phyloP scores from a whole-genome alignment of 1,140 invertebrate genomes.

The Caenorhabditis inopinata region DNA sequence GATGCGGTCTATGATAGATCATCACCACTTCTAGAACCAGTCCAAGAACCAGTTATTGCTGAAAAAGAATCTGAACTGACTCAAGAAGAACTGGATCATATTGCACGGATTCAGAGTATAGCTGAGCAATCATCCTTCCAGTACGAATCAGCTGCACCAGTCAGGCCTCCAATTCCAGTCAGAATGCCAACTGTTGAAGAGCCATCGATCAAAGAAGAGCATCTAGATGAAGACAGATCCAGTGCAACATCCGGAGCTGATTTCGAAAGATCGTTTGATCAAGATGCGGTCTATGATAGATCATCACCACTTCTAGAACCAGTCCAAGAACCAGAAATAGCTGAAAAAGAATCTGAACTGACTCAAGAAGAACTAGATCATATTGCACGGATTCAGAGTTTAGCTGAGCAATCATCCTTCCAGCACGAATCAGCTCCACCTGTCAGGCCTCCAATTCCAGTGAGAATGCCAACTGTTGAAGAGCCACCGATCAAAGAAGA shows the following conservation, averaged over 20 bases:
- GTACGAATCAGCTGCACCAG: background rate
- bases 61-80: constrained; percentile 1
- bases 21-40: background rate
- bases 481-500: background rate
- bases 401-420: constrained; percentile 26
- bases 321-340: background rate
- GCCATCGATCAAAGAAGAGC: background rate
- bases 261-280: background rate
- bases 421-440: background rate
- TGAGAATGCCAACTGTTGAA: background rate
- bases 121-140: constrained; percentile 45
- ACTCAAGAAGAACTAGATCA: constrained; percentile 21
- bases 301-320: background rate
- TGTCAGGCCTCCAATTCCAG: background rate
- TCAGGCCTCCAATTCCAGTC: background rate
- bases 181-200: background rate
- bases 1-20: constrained; percentile 7
- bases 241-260: constrained; percentile 13
- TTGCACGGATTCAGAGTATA: constrained; percentile 37
- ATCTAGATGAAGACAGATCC: background rate
- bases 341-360: background rate
- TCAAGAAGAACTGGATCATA: constrained; percentile 44
- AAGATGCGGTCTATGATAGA: background rate
- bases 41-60: background rate
- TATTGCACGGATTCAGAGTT: background rate